phyloP scores from a whole-genome alignment of 53 echinoderm and acorn worm species.

The Echinometra lucunter region DNA sequence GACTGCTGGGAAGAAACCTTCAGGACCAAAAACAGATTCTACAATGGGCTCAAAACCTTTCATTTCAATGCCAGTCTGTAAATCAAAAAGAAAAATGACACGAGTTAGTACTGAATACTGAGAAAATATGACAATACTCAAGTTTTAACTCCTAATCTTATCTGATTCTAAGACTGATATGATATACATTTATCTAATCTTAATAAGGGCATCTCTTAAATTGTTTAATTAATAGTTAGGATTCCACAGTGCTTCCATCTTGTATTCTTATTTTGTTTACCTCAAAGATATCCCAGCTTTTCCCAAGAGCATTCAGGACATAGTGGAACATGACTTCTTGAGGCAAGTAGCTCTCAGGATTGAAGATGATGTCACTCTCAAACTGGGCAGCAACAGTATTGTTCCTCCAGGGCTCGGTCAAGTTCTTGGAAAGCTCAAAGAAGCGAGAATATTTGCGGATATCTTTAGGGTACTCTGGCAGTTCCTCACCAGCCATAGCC shows the following conservation, averaged over 20 bases:
- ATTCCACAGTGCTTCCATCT: too few relatives aligned
- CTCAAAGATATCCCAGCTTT: slow-evolving; percentile 88
- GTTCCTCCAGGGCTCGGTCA: slow-evolving; percentile 87
- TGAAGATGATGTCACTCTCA: slow-evolving; percentile 88
- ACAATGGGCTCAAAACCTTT: slow-evolving; percentile 92
- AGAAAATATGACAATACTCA: too few relatives aligned
- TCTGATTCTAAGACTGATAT: too few relatives aligned
- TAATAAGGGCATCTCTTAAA: too few relatives aligned
- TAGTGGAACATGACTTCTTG: slow-evolving; percentile 89
- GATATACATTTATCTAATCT: too few relatives aligned
- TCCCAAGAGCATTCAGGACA: slow-evolving; percentile 86
- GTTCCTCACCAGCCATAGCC: slow-evolving; percentile 78
- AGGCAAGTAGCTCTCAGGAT: slow-evolving; percentile 82
- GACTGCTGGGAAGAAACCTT: slow-evolving; percentile 92
- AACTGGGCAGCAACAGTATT: slow-evolving; percentile 81
- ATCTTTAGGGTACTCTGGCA: slow-evolving; percentile 94
- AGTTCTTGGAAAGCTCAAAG: slow-evolving; percentile 89
- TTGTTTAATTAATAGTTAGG: too few relatives aligned
- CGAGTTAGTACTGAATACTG: too few relatives aligned
- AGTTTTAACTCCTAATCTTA: too few relatives aligned
- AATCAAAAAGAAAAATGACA: neutral
- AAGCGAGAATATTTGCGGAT: slow-evolving; percentile 88
- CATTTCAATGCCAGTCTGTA: slow-evolving; percentile 91
- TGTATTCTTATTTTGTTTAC: slow-evolving; percentile 61
- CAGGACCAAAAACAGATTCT: slow-evolving; percentile 94